Conservation (phyloP, 2,797 vertebrate species). For the Hydrolagus colliei region DNA sequence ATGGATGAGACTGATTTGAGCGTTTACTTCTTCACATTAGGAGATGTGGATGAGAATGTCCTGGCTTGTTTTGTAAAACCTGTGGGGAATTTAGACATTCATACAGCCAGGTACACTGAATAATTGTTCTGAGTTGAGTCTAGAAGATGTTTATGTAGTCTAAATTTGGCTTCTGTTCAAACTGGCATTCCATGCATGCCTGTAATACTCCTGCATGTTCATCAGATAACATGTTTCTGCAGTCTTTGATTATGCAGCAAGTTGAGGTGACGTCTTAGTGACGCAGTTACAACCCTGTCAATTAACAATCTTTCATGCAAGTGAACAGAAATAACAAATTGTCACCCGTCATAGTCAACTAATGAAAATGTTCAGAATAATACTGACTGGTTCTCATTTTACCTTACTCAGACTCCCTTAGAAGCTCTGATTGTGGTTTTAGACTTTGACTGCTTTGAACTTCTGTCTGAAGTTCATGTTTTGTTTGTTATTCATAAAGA, state of each 20-base stretch:
- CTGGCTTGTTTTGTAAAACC: neutral
- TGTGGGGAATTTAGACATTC: neutral
- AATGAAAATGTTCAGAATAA: slow-evolving; percentile 18
- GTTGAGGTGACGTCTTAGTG: slow-evolving; percentile 30
- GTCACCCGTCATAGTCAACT: neutral
- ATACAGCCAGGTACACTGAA: neutral
- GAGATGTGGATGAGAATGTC: neutral
- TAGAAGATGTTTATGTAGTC: slow-evolving; percentile 23
- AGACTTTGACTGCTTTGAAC: neutral
- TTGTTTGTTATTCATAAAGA: neutral
- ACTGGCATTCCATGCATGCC: slow-evolving; percentile 37
- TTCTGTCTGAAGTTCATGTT: slow-evolving; percentile 2
- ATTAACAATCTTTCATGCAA: neutral
- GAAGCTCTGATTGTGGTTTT: neutral
- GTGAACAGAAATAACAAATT: neutral
- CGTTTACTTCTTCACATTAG: neutral
- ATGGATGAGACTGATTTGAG: neutral
- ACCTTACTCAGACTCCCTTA: neutral
- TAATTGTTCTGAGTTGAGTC: neutral
- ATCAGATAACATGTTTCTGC: slow-evolving; percentile 34
- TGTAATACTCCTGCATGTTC: slow-evolving; percentile 38
- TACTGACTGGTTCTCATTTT: neutral
- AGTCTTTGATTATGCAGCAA: slow-evolving; percentile 40
- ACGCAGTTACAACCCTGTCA: slow-evolving; percentile 1
- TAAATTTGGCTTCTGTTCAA: slow-evolving; percentile 36